Base-by-base conservation (phyloP, 2,113 vertebrate species). In the Phyllostomus discolor region DNA sequence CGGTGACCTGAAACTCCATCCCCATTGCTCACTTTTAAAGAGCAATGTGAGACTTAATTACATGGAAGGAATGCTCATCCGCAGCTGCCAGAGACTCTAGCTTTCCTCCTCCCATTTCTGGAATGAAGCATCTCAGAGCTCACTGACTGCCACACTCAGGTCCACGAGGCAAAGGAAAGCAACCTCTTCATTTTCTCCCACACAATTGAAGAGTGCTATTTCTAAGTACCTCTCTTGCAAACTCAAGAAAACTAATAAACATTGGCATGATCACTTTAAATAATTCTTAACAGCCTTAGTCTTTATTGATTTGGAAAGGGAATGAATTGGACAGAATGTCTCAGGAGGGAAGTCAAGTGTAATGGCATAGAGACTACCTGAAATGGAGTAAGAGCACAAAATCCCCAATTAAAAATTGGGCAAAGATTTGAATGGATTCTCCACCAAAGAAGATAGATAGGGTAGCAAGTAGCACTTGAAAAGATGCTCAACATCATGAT, bases 241-340 rank as follows among this genome's bases (percentile, higher is more conserved):
- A 83, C 48, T 26, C 38, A 90, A 84, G 15, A 35, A 66, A 85
- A 87, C 75, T 48, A 86, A 80, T n/a, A 86, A 89, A 67, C 59
- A 91, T 48, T 43, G 26, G 43, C 20, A 66, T 31, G 31, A 70
- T 64, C 75, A 9, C 10, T 79, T 50, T 15, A 52, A 91, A 91
- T 90, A 46, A 84, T 92, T 85, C 81, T 35, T 88, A 92, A 92
- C n/a, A 64, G 76, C 54, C 41, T 48, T 64, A 48, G 38, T 70
- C 41, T 78, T 82, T 85, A 83, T 66, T 88, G 85, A 94, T 92
- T 59, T 76, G 70, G 46, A 95, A 89, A 92, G 78, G 57, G 85
- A 95, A 62, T 69, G 86, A 95, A 96, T 76, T 92, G 54, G 52
- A 75, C 64, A 52, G 85, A 91, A 95, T 48, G 73, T 80, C 70